phyloP scores from a whole-genome alignment of 2,797 vertebrate species.

The Mormyrus proboscirostris region DNA sequence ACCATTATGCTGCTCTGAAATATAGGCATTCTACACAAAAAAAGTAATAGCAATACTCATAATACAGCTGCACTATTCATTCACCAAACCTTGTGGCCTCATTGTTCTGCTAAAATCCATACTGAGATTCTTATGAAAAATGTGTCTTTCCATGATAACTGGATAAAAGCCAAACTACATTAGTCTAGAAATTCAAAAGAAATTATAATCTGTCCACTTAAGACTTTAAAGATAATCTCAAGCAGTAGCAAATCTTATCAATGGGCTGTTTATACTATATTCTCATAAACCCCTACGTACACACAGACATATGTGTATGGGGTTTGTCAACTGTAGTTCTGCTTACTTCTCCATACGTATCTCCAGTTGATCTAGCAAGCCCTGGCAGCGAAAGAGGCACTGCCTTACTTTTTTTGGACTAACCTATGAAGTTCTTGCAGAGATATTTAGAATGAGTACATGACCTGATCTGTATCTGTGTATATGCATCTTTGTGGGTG shows the following conservation, averaged over 20 bases:
- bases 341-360: neutral
- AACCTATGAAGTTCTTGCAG: neutral
- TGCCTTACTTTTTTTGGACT: neutral
- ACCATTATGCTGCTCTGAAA: neutral
- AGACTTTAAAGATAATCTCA: neutral
- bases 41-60: neutral
- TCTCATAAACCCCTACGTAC: neutral
- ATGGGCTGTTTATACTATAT: neutral
- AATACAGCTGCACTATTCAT: neutral
- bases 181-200: constrained; percentile 11
- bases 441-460: neutral
- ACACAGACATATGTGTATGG: neutral
- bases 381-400: neutral
- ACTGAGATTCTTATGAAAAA: neutral
- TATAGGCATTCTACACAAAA: neutral
- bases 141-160: constrained; percentile 12
- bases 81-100: neutral
- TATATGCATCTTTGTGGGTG: neutral
- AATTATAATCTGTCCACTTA: neutral
- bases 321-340: neutral
- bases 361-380: neutral
- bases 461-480: neutral
- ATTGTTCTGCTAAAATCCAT: constrained; percentile 7
- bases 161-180: constrained; percentile 16
- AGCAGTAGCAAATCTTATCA: constrained; percentile 17